These are phyloP conservation scores for Coleophora deauratella DNA, from an alignment of 2,888 invertebrate species.

Conservation along the genomic window DNA sequence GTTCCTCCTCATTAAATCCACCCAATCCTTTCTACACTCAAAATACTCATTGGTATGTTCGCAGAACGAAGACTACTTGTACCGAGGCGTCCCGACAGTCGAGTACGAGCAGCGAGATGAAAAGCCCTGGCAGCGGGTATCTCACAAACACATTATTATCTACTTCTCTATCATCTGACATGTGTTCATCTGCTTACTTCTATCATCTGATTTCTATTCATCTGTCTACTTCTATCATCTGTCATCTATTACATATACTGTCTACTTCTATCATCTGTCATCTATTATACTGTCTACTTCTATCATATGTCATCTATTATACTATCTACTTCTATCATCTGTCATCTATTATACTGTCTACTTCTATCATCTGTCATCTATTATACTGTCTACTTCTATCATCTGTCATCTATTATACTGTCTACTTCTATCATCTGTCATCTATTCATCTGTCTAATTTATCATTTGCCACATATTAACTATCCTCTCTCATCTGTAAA, in stretches of 20 bases:
- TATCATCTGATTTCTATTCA: too few relatives aligned
- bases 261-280: background rate
- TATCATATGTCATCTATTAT: background rate
- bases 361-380: background rate
- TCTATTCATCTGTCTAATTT: too few relatives aligned
- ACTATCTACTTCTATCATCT: background rate
- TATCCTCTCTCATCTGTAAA: too few relatives aligned
- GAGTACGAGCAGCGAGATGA: conserved; percentile 37
- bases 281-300: background rate
- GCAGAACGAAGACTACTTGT: conserved; percentile 24
- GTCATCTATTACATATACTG: background rate
- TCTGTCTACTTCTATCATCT: too few relatives aligned
- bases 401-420: background rate
- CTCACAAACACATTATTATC: background rate
- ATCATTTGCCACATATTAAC: too few relatives aligned
- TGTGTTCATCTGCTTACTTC: background rate
- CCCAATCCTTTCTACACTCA: too few relatives aligned
- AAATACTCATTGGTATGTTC: conserved; percentile 15
- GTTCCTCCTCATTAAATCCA: too few relatives aligned
- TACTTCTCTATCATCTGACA: background rate
- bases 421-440: background rate
- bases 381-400: too few relatives aligned
- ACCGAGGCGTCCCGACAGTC: conserved; percentile 32
- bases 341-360: background rate
- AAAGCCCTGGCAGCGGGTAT: conserved; percentile 58